Evolutionary conservation across 2,888 invertebrate species (phyloP).

Genomic region (Autographa gamma): DNA sequence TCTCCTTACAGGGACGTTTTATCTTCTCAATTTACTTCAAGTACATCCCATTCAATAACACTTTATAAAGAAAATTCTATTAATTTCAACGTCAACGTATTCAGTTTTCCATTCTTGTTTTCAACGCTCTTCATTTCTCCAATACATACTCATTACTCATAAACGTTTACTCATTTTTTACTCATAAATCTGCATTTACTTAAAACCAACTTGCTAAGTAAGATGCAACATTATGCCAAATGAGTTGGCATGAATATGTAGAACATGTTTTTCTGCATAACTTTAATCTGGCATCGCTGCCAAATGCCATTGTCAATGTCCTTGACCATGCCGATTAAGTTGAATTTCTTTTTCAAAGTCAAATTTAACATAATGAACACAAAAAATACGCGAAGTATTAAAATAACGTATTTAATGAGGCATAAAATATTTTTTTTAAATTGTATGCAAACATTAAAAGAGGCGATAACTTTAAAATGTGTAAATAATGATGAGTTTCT

Average conservation of each 20-base stretch:
- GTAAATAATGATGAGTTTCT: background rate
- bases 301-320: conserved; percentile 30
- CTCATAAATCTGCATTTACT: conserved; percentile 17
- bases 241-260: conserved; percentile 34
- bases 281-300: conserved; percentile 24
- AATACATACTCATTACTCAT: conserved; percentile 8
- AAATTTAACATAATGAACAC: background rate
- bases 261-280: conserved; percentile 20
- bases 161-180: too few species aligned
- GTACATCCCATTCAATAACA: conserved; percentile 12
- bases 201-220: conserved; percentile 15
- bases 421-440: background rate
- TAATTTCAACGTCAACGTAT: conserved; percentile 14
- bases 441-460: background rate
- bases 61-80: conserved; percentile 13
- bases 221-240: conserved; percentile 22
- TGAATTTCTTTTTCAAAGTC: conserved; percentile 17
- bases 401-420: background rate
- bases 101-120: conserved; percentile 7
- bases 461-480: background rate
- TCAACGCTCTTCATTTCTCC: background rate
- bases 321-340: conserved; percentile 31
- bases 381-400: background rate
- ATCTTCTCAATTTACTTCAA: conserved; percentile 24
- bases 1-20: conserved; percentile 19